Base-by-base conservation (phyloP, 2,797 vertebrate species). In the Pteronotus mesoamericanus region DNA sequence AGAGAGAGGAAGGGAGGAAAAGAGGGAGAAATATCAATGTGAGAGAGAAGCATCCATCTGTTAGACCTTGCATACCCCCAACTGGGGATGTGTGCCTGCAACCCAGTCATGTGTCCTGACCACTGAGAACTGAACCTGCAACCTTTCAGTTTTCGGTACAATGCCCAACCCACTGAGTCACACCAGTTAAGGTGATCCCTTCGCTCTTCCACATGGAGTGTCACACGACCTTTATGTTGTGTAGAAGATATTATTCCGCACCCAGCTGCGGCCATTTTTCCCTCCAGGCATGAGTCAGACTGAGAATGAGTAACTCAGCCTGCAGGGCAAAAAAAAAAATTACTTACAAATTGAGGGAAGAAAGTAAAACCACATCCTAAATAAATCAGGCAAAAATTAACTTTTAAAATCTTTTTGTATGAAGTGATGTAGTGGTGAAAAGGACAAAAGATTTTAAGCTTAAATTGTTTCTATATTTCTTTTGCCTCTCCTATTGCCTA, bases 261-360 rank as follows among this genome's bases (percentile, higher is more conserved):
- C 6, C 24, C 68, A 32, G 14, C n/a, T 87, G 46, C 57, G 71
- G 66, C 86, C 68, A 71, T 94, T 93, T 82, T 94, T 80, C 74
- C 51, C 75, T 91, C 85, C 68, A 96, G 69, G 57, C 46, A 42
- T 91, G 91, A 94, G 83, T 95, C 94, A 95, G 92, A 66, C 22
- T 79, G 44, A 88, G 57, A 92, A 94, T 66, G 61, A 94, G 42
- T 74, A 88, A 95, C 29, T 95, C 85, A 80, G 44, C 12, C 82
- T 91, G 18, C 37, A 86, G 71, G 57, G 29, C 57, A 57, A 71
- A 80, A 55, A 71, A 80, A 86, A 59, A n/a, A n/a, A 46, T 44
- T 53, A 12, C 29, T 53, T 57, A 57, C n/a, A 87, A 86, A 94
- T 26, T 37, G 12, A 90, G 83, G 48, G 61, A 92, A 75, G 74